Evolutionary conservation across 2,888 invertebrate genomes (phyloP).

Genomic region (Idaea aversata): DNA sequence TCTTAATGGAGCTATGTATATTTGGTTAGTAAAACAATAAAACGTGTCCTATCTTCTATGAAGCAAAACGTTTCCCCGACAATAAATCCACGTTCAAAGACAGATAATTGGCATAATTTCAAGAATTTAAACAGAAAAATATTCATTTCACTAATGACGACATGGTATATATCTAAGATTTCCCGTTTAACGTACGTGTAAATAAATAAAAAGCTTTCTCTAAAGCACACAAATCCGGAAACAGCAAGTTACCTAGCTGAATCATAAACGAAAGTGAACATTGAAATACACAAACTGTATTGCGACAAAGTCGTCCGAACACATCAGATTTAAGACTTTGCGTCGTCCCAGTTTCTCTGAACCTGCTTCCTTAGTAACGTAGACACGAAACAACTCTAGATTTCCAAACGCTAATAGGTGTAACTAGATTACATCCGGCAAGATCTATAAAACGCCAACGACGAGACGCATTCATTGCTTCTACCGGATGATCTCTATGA

Average conservation of each 20-base stretch:
- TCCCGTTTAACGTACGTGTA: conserved; percentile 14
- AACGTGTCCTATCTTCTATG: neutral
- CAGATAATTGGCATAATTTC: conserved; percentile 43
- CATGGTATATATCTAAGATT: conserved; percentile 13
- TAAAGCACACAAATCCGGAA: neutral
- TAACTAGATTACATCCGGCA: conserved; percentile 34
- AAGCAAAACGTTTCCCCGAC: conserved; percentile 15
- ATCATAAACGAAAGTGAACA: conserved; percentile 35
- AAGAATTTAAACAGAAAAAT: conserved; percentile 38
- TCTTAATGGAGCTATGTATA: neutral
- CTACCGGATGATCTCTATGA: conserved; percentile 2
- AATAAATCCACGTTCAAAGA: conserved; percentile 4
- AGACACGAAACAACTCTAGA: conserved; percentile 33
- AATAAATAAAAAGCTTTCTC: neutral
- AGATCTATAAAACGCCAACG: conserved; percentile 2
- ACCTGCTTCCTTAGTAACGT: conserved; percentile 37
- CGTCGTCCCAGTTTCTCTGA: conserved; percentile 32
- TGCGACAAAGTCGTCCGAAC: conserved; percentile 12
- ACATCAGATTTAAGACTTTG: conserved; percentile 26
- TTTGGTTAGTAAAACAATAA: neutral
- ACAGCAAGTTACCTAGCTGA: conserved; percentile 4
- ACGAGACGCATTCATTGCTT: conserved; percentile 13
- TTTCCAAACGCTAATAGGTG: conserved; percentile 22
- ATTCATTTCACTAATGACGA: conserved; percentile 27
- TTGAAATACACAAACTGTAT: conserved; percentile 12